These are phyloP conservation scores for Halcyon leucocephala DNA, from an alignment of 2,797 vertebrate genomes.

Conservation along the genomic window DNA sequence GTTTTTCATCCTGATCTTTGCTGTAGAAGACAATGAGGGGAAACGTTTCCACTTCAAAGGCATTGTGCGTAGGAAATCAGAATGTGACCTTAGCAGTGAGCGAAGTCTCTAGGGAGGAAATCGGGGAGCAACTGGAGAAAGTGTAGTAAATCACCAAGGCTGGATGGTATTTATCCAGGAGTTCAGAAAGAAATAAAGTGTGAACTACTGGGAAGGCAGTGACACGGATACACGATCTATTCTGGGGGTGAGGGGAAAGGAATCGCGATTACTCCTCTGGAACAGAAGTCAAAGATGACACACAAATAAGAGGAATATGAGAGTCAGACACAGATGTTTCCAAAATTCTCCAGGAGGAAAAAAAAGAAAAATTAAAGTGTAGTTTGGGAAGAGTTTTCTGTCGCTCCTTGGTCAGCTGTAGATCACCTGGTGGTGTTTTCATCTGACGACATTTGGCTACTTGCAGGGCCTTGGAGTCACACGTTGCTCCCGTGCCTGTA, in stretches of 20 bases:
- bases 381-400: not conserved
- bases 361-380: not conserved
- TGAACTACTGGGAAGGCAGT: not conserved
- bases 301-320: not conserved
- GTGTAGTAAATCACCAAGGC: conserved; percentile 6
- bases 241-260: not conserved
- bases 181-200: not conserved
- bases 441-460: not conserved
- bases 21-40: conserved; percentile 40
- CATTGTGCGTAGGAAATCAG: conserved; percentile 38
- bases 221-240: not conserved
- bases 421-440: not conserved
- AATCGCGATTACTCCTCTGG: not conserved
- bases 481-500: not conserved
- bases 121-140: conserved; percentile 48
- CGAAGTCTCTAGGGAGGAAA: conserved; percentile 18
- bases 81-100: conserved; percentile 3
- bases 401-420: not conserved
- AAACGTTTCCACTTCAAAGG: conserved; percentile 52
- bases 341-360: not conserved
- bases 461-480: not conserved
- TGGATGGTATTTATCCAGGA: not conserved
- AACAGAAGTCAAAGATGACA: conserved; percentile 17
- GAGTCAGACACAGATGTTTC: conserved; percentile 27
- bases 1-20: not conserved